Conservation (phyloP, 2,888 invertebrate genomes). For the Andrena dorsata region DNA sequence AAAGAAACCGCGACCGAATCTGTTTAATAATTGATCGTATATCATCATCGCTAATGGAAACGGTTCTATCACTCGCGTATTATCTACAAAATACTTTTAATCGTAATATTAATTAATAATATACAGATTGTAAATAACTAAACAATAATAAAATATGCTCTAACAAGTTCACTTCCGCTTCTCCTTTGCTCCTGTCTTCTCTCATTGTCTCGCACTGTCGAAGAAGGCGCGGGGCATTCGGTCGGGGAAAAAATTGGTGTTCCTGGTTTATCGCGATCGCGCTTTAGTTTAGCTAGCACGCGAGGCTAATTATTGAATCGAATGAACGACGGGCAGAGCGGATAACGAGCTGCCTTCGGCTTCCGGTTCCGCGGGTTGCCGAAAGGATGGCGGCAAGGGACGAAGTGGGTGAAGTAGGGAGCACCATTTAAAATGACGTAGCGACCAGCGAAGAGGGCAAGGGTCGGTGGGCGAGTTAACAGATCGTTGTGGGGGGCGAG, state of each 20-base stretch:
- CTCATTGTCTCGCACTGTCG: constrained; percentile 52
- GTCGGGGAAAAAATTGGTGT: constrained; percentile 55
- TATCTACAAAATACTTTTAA: constrained; percentile 85
- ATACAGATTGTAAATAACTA: constrained; percentile 85
- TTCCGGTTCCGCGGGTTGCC: constrained; percentile 12
- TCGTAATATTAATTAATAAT: constrained; percentile 84
- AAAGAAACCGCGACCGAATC: constrained; percentile 4
- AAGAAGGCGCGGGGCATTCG: constrained; percentile 80
- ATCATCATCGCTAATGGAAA: constrained; percentile 38
- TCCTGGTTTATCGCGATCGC: constrained; percentile 45
- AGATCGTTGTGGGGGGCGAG: not conserved
- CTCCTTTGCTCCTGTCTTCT: constrained; percentile 56
- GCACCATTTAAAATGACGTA: constrained; percentile 67
- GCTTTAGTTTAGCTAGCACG: constrained; percentile 17
- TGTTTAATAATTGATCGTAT: constrained; percentile 5
- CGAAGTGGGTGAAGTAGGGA: constrained; percentile 34
- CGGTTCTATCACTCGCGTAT: constrained; percentile 55
- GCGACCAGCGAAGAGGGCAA: constrained; percentile 28
- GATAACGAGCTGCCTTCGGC: constrained; percentile 8
- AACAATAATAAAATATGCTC: constrained; percentile 85
- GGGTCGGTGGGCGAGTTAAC: not conserved
- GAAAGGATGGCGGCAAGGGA: constrained; percentile 17
- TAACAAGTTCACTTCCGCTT: constrained; percentile 80
- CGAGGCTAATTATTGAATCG: constrained; percentile 21
- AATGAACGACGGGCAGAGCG: constrained; percentile 12